Evolutionary conservation across 2,113 vertebrate genomes (phyloP).

Genomic region (Bubalus kerabau): DNA sequence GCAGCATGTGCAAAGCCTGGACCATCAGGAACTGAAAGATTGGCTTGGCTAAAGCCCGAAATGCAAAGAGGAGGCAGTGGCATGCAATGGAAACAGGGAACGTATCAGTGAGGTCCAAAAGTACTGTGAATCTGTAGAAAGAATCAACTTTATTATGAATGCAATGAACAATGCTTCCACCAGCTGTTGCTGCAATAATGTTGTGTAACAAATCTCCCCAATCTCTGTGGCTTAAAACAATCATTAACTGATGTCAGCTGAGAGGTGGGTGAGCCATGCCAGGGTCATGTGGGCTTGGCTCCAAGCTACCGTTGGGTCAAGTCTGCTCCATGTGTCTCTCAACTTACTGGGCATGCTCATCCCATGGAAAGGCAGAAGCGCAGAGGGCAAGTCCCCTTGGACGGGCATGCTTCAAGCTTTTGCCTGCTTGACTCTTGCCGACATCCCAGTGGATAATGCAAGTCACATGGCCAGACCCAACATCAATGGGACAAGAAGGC

Average conservation of each 20-base stretch:
- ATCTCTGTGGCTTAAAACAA: not conserved
- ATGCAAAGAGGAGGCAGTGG: not conserved
- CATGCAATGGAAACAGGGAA: not conserved
- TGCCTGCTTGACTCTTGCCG: not conserved
- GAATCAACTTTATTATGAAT: not conserved
- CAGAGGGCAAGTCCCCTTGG: not conserved
- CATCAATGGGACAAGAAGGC: not conserved
- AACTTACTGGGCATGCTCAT: not conserved
- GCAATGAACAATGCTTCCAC: not conserved
- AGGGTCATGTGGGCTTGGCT: not conserved
- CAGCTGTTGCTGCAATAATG: not conserved
- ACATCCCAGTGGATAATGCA: not conserved
- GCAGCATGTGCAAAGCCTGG: fast-evolving
- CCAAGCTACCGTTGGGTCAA: not conserved
- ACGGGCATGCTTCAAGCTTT: not conserved
- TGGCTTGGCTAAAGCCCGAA: not conserved
- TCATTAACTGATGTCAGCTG: not conserved
- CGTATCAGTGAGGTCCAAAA: not conserved
- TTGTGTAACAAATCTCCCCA: not conserved
- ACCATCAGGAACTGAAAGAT: fast-evolving
- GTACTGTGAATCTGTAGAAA: not conserved
- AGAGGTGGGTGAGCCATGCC: not conserved
- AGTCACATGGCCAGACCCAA: not conserved
- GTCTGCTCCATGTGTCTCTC: not conserved
- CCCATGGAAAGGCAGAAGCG: not conserved